These are phyloP conservation scores for Tiaroga cobitis DNA, from an alignment of 2,797 vertebrate genomes.

Conservation along the genomic window DNA sequence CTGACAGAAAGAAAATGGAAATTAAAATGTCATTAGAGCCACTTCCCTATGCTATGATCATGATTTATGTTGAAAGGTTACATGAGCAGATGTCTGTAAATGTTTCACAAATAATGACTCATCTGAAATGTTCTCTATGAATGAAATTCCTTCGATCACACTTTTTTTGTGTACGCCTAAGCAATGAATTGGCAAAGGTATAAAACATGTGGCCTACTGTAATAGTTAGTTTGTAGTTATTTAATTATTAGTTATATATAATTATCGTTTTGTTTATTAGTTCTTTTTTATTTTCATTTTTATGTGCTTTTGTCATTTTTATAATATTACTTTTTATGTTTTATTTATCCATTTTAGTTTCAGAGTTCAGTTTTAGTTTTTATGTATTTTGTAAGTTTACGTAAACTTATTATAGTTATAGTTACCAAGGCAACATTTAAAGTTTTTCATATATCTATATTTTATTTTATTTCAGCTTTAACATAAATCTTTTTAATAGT, in stretches of 20 bases:
- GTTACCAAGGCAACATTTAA: background rate
- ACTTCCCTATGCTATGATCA: background rate
- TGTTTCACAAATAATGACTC: slow-evolving; percentile 12
- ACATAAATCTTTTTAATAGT: background rate
- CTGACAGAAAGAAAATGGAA: background rate
- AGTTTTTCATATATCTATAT: background rate
- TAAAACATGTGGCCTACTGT: background rate
- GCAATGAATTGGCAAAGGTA: background rate
- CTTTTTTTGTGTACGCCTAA: background rate
- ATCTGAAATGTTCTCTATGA: background rate
- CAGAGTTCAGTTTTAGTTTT: background rate
- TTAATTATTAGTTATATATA: background rate
- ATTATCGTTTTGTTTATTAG: background rate
- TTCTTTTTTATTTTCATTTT: background rate
- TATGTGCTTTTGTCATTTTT: background rate
- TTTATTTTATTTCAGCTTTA: background rate
- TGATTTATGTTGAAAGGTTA: background rate
- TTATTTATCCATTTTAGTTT: background rate
- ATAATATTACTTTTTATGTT: background rate
- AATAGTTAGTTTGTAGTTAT: background rate
- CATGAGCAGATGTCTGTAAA: slow-evolving; percentile 20
- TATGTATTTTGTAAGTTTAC: background rate
- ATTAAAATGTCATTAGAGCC: background rate
- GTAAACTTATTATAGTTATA: background rate
- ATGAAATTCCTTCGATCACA: background rate